Conservation (phyloP, 2,888 invertebrate genomes). For the Stenichneumon culpator region DNA sequence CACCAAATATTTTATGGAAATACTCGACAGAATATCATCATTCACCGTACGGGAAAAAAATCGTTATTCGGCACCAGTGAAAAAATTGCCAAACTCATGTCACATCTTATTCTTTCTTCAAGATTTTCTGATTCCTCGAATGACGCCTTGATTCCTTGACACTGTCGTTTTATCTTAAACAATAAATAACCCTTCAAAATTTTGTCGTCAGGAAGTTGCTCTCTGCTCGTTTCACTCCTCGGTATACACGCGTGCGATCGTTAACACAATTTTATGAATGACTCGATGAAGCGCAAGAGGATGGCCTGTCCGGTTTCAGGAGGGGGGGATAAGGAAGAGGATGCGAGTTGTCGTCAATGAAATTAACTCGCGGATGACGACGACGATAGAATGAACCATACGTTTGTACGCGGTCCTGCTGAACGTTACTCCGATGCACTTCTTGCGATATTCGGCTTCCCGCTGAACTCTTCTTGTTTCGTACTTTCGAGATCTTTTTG, state of each 20-base stretch:
- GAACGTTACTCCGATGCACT: conserved; percentile 14
- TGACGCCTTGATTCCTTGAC: too few species aligned
- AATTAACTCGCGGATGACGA: conserved; percentile 58
- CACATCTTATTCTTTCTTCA: too few species aligned
- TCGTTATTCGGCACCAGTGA: too few species aligned
- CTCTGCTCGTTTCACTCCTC: conserved; percentile 37
- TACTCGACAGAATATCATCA: too few species aligned
- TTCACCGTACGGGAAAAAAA: too few species aligned
- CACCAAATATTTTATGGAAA: too few species aligned
- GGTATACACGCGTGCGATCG: conserved; percentile 41
- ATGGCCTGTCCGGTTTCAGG: background rate
- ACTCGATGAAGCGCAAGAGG: conserved; percentile 30
- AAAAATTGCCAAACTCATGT: background rate
- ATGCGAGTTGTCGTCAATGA: conserved; percentile 63
- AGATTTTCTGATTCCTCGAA: too few species aligned
- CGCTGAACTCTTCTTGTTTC: conserved; percentile 24
- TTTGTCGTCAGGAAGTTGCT: background rate
- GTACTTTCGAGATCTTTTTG: conserved; percentile 34
- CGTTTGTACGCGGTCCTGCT: conserved; percentile 13
- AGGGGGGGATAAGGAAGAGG: conserved; percentile 5
- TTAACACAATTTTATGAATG: conserved; percentile 65
- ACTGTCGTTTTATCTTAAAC: too few species aligned
- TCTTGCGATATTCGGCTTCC: background rate
- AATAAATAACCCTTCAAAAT: background rate
- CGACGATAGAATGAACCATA: conserved; percentile 18